These are phyloP conservation scores for Alfaro cultratus DNA, from an alignment of 2,797 vertebrate species.

Conservation along the genomic window DNA sequence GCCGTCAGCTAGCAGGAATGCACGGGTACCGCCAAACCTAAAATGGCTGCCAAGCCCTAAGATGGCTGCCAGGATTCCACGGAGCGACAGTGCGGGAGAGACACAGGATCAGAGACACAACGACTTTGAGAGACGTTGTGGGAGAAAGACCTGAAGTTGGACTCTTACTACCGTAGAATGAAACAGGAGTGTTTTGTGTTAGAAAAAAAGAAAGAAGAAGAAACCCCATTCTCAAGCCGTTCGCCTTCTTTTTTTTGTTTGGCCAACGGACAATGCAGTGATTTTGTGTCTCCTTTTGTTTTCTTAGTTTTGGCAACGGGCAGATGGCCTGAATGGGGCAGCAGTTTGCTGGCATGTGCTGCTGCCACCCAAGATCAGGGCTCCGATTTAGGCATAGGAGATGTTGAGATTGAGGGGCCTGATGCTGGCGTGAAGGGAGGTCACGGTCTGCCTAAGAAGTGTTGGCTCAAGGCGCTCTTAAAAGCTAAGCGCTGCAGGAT, in stretches of 20 bases:
- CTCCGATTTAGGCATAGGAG: constrained; percentile 51
- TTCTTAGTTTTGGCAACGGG: constrained; percentile 50
- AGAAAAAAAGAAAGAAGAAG: constrained; percentile 10
- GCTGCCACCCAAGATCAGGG: constrained; percentile 67
- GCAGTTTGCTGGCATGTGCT: constrained; percentile 57
- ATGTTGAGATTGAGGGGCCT: constrained; percentile 41
- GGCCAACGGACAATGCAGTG: constrained; percentile 40
- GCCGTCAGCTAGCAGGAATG: constrained; percentile 84
- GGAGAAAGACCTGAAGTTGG: constrained; percentile 41
- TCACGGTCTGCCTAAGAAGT: constrained; percentile 21
- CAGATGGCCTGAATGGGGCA: constrained; percentile 47
- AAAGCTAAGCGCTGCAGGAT: constrained; percentile 51
- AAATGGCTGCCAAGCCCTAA: constrained; percentile 96
- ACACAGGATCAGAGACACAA: constrained; percentile 67
- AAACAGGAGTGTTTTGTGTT: constrained; percentile 26
- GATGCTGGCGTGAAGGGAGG: constrained; percentile 27
- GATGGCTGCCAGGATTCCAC: constrained; percentile 89
- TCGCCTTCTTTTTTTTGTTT: constrained; percentile 17
- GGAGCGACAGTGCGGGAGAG: constrained; percentile 76
- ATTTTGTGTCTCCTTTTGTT: constrained; percentile 61
- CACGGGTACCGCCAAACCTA: constrained; percentile 86
- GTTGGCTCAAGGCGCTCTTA: constrained; percentile 58
- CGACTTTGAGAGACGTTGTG: constrained; percentile 49
- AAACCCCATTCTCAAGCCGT: constrained; percentile 39
- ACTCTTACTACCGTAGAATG: constrained; percentile 27